Evolutionary conservation across 2,113 vertebrate genomes (phyloP), one percentile per base, ranked within the genome.

Genomic region (Tupaia tana): DNA sequence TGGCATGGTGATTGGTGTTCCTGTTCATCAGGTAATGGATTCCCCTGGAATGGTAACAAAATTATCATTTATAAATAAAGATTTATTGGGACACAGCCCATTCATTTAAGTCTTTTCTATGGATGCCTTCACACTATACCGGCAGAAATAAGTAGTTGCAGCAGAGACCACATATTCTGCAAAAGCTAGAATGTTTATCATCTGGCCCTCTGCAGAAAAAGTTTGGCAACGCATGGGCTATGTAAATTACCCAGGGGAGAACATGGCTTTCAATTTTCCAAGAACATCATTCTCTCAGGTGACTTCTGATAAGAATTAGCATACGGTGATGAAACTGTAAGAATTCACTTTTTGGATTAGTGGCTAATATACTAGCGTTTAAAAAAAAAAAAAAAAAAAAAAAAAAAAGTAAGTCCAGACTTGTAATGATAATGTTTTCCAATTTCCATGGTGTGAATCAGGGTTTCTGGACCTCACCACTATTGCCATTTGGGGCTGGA

Each of bases 11-110:
- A 43, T 43, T 43, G 43, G 43, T 43, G 43, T 43, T 43, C 43
- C 43, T 43, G 43, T 43, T 43, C 43, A 43, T 43, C 43, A 43
- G 43, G 5, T 43, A 43, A 43, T 43, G 43, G 43, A 43, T 5
- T 43, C 43, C 43, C 43, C 43, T 43, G 43, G 43, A 43, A 43
- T 43, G 43, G 43, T 43, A 43, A 43, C 43, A 43, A 43, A 43
- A 43, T 43, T 43, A 43, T 43, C 43, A 43, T 90, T 95, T 64
- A 13, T 43, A 90, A 92, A 79, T 90, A 93, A 88, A 93, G 59
- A 80, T 91, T 93, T 93, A 67, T 16, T 69, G 58, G 54, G 43
- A 29, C 15, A 84, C 18, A 85, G 18, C 77, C 75, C 43, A 31
- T 85, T 77, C 9, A 31, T 74, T 91, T 94, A 86, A 43, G n/a